These are phyloP conservation scores for Anthoptus insignis DNA, from an alignment of 2,888 invertebrate species.

Conservation along the genomic window DNA sequence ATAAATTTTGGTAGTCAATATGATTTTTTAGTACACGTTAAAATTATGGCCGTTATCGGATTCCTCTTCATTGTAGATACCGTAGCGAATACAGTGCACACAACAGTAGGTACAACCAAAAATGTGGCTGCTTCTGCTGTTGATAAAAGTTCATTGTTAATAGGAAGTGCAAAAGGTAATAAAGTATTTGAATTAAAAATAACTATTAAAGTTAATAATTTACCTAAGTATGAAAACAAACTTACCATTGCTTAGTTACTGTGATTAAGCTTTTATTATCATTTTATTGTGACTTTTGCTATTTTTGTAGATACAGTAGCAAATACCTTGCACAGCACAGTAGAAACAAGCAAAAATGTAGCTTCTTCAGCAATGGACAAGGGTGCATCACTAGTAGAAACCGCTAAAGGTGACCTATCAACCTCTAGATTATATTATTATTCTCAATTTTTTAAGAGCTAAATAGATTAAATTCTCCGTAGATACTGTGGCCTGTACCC, in stretches of 20 bases:
- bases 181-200: no score
- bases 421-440: background rate
- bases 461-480: slow-evolving; percentile 4
- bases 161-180: slow-evolving; percentile 39
- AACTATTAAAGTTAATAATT: no score
- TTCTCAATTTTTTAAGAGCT: background rate
- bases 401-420: slow-evolving; percentile 55
- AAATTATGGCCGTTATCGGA: background rate
- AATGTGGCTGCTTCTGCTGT: slow-evolving; percentile 51
- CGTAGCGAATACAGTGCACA: slow-evolving; percentile 51
- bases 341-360: slow-evolving; percentile 63
- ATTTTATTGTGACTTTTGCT: background rate
- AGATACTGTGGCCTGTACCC: slow-evolving; percentile 53
- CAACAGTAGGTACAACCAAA: slow-evolving; percentile 55
- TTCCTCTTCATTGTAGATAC: slow-evolving; percentile 50
- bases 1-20: background rate
- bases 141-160: slow-evolving; percentile 49
- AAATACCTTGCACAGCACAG: slow-evolving; percentile 55
- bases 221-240: no score
- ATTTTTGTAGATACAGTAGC: slow-evolving; percentile 59
- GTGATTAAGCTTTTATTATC: no score
- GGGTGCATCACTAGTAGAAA: slow-evolving; percentile 54
- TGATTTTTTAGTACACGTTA: slow-evolving; percentile 11
- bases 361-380: slow-evolving; percentile 60
- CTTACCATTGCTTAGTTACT: no score